Evolutionary conservation across 2,113 vertebrate species (phyloP), one percentile per base, ranked within the genome.

Genomic region (Catharus bicknelli): DNA sequence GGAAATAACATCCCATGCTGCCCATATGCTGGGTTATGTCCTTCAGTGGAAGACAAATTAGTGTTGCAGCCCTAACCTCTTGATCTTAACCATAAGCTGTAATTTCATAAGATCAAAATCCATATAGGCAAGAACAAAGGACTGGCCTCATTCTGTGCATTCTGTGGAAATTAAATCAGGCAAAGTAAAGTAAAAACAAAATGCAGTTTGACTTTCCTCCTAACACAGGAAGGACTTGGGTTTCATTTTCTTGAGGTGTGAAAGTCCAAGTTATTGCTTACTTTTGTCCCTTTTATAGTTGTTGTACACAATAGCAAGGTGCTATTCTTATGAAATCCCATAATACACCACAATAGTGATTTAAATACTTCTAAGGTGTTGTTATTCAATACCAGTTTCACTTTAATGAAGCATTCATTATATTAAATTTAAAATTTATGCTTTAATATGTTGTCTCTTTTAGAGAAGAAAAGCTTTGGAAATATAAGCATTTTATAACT

Each of bases 21-120:
- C 43, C 40, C 23, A 0, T 9, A 0, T 9, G 16, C 21, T 58
- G 38, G 12, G 6, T 38, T 23, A 9, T 7, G 6, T 9, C 66
- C 67, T 32, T 13, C 16, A 42, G 7, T 32, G 13, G 18, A 72
- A 68, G 20, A 59, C 2, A 63, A 59, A 45, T 4, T 1, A n/a
- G 5, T 19, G 9, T 30, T 84, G 66, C 26, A 19, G 17, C 51
- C 26, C 36, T 15, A 29, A 9, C 1, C 3, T 72, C 54, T 27
- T 50, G 30, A n/a, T 62, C 23, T 48, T 43, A n/a, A 53, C 5
- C 9, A 2, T 3, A 47, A 58, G 4, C 20, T 79, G 11, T 14
- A 40, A 48, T 68, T n/a, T 40, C 68, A 61, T 14, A 43, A 61
- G 12, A 48, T 11, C 25, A 69, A 59, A 63, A 80, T 40, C 26